Conservation (phyloP, 2,113 vertebrate genomes). For the Sturnira hondurensis region DNA sequence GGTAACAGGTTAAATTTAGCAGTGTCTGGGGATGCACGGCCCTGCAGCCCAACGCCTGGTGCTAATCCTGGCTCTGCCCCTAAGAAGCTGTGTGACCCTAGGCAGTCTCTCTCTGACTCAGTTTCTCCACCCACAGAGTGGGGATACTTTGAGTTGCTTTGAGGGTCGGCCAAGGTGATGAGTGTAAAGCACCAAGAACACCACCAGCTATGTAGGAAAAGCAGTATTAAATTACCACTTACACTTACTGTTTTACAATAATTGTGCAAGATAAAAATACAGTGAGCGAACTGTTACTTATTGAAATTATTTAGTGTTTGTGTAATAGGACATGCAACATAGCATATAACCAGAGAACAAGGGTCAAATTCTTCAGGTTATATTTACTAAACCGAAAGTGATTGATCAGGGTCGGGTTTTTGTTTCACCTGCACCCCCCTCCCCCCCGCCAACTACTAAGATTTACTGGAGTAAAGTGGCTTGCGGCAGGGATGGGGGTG, state of each 20-base stretch:
- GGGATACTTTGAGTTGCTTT: background rate
- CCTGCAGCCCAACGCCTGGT: background rate
- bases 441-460: background rate
- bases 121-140: background rate
- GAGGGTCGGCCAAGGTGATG: background rate
- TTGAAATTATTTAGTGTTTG: background rate
- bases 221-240: background rate
- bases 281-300: background rate
- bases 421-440: background rate
- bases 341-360: background rate
- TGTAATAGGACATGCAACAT: background rate
- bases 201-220: background rate
- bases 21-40: background rate
- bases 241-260: background rate
- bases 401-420: background rate
- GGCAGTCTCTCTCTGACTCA: background rate
- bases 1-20: background rate
- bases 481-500: no score
- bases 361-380: background rate
- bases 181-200: background rate
- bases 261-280: background rate
- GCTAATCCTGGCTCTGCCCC: background rate
- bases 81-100: background rate
- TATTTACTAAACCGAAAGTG: background rate
- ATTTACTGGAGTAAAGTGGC: background rate